Evolutionary conservation across 2,888 invertebrate genomes (phyloP), one percentile per base, ranked within the genome.

Genomic region (Branchellion lobata): DNA sequence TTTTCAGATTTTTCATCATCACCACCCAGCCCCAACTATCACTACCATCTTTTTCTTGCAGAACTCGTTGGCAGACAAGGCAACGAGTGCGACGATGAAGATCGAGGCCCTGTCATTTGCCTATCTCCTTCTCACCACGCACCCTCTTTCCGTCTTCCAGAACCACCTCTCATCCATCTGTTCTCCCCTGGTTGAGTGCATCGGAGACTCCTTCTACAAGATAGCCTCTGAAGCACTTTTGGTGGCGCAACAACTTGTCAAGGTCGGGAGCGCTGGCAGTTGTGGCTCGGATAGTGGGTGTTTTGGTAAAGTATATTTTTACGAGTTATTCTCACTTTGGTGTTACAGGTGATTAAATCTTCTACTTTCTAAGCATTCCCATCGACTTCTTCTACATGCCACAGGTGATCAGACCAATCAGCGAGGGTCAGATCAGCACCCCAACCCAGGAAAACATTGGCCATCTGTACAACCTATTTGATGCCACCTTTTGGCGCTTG

Each of bases 201-300:
- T 98, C 33, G 92, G 93, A 78, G 99, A 99, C 90, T 92, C 93
- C 69, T 99, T 99, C 90, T 99, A 99, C 89, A 99, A 99, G 90
- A 97, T 99, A 84, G 95, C 96, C 0, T 96, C 97, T 0, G 98
- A 98, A 88, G 97, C 97, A 0, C 89, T 98, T 79, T 89, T 94
- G 33, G 96, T 97, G 27, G 90, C 96, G 82, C 96, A 97, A 87
- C 94, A 95, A 82, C 90, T 98, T 81, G 95, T 97, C 33, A 94
- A 94, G 89, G 95, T 97, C 33, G 34, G 71, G n/a, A n/a, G n/a
- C n/a, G n/a, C n/a, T n/a, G n/a, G n/a, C n/a, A n/a, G n/a, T 68
- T 11, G 11, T 24, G 14, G 14, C 8, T 68, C 11, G 8, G 14
- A 21, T 68, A 24, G 11, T 24, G 14, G 11, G 14, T 24, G 14